Base-by-base conservation (phyloP, 1,140 invertebrate species). In the Colletes gigas region DNA sequence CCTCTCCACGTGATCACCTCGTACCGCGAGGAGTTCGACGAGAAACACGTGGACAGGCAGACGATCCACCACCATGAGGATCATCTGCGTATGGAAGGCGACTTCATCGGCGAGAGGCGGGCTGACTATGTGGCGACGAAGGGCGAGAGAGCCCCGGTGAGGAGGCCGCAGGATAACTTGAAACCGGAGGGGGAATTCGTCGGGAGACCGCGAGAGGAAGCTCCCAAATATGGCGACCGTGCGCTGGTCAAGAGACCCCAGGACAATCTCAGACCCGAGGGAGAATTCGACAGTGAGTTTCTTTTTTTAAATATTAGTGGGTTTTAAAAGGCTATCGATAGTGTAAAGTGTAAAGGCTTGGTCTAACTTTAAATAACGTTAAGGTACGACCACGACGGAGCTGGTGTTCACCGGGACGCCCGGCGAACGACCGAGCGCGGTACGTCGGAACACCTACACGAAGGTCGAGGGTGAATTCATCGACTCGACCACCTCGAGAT, bases 361-460 rank as follows among this genome's bases (percentile, higher is more conserved):
- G 12, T 3, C 4, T 63, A 50, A 50, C 69, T 62, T 63, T 17
- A 52, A 88, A 90, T 96, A 95, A 50, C 93, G 94, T 41, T 59
- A 0, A 93, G 89, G 76, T 89, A 94, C 85, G 83, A 92, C 85
- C 92, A 94, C 81, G 93, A 95, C 88, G 87, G 95, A 95, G 86
- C 90, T 94, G 72, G 96, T 96, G 84, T 97, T 95, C 88, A 96
- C 95, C 80, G 95, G 95, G 3, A 94, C 95, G 90, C 92, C 94
- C 78, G 93, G 93, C 30, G 95, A 97, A 91, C 93, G 95, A 84
- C 95, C 96, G 17, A 95, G 93, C 84, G 94, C 96, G 62, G 95
- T 97, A 70, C 93, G 97, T 84, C 95, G 97, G 67, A 97, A 97
- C 88, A 98, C 97, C 6, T 97, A 96, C 94, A 97, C 97, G 3